Evolutionary conservation across 2,797 vertebrate species (phyloP).

Genomic region (Orestias chungarensis): DNA sequence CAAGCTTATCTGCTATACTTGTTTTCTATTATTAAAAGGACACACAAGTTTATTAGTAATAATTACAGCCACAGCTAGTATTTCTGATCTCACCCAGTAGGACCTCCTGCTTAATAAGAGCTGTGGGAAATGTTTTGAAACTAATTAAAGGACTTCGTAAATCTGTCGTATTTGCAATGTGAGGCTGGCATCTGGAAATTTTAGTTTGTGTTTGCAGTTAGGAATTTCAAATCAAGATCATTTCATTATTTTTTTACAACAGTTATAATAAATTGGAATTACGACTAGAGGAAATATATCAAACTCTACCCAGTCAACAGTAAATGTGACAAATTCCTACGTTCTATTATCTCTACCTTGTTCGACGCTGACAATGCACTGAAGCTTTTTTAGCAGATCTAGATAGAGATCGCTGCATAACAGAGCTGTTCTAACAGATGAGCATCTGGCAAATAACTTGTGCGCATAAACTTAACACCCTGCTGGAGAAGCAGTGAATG

Average conservation of each 20-base stretch:
- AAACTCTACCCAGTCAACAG: not conserved
- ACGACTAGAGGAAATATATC: not conserved
- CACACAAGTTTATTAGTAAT: not conserved
- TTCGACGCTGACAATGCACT: not conserved
- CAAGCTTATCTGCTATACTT: not conserved
- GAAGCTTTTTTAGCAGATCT: constrained; percentile 15
- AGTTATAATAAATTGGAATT: not conserved
- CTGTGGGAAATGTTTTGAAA: not conserved
- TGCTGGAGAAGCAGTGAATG: constrained; percentile 41
- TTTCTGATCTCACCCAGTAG: not conserved
- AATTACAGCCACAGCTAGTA: not conserved
- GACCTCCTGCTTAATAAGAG: not conserved
- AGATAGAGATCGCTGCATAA: constrained; percentile 24
- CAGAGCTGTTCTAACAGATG: constrained; percentile 52
- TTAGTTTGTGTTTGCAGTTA: not conserved
- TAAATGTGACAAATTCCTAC: not conserved
- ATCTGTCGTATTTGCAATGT: not conserved
- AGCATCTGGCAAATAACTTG: constrained; percentile 30
- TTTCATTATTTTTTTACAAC: not conserved
- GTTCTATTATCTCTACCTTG: not conserved
- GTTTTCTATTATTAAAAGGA: not conserved
- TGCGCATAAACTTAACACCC: constrained; percentile 25
- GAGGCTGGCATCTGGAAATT: not conserved
- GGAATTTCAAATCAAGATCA: too few species aligned
- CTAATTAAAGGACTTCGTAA: not conserved